phyloP scores from a whole-genome alignment of 2,888 invertebrate genomes.

The Tachina grossa region DNA sequence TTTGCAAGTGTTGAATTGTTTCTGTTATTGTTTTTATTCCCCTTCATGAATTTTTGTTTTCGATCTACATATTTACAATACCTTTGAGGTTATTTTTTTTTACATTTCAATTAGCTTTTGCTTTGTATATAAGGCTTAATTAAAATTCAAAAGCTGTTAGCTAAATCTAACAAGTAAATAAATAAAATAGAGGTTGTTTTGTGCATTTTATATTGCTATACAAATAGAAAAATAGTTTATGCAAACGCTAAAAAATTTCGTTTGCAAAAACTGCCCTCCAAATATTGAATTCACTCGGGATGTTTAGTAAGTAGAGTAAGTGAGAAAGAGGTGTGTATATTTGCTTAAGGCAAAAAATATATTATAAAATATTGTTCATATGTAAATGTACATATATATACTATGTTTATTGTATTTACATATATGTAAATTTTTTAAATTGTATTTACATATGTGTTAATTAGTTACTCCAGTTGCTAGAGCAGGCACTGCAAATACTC shows the following conservation, averaged over 20 bases:
- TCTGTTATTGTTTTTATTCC: slow-evolving; percentile 45
- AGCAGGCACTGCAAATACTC: no score
- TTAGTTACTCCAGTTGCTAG: no score
- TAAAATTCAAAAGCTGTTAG: slow-evolving; percentile 60
- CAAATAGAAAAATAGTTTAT: not conserved
- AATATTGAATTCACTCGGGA: no score
- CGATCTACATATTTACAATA: slow-evolving; percentile 45
- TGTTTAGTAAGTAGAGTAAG: no score
- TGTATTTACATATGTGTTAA: no score
- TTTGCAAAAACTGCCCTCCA: no score
- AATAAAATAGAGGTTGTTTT: slow-evolving; percentile 27
- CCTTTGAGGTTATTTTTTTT: slow-evolving; percentile 47
- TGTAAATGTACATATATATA: no score
- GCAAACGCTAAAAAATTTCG: not conserved
- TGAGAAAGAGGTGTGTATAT: no score
- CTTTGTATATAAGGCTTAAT: slow-evolving; percentile 61
- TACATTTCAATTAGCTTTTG: slow-evolving; percentile 68
- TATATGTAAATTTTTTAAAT: no score
- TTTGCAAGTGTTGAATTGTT: slow-evolving; percentile 53
- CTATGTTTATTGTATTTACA: no score
- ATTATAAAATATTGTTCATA: no score
- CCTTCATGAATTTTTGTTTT: slow-evolving; percentile 31
- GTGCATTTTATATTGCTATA: not conserved
- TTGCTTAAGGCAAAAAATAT: no score
- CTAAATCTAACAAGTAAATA: slow-evolving; percentile 27